A percentile compares a stretch with the other conserved stretches of the same genome.
phyloP scores from a whole-genome alignment of 2,113 vertebrate species.

The Centropus unirufus region DNA sequence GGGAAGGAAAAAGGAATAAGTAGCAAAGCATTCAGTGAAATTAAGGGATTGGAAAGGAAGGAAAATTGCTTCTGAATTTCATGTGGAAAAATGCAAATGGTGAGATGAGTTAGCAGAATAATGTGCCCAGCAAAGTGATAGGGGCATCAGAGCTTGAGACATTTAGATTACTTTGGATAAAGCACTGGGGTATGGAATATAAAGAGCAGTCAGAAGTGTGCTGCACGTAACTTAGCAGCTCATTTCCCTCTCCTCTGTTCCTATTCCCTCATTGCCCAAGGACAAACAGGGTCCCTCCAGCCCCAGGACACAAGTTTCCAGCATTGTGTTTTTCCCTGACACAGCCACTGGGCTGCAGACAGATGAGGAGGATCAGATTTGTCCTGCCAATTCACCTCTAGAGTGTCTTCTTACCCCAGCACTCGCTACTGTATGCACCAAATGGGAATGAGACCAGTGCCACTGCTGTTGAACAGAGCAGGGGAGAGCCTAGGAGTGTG shows the following conservation, averaged over 20 bases:
- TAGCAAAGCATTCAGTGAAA: neutral
- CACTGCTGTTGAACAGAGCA: neutral
- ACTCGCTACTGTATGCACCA: neutral
- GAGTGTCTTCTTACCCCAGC: neutral
- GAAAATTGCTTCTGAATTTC: constrained; percentile 9
- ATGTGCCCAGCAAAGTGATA: constrained; percentile 11
- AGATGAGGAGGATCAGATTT: neutral
- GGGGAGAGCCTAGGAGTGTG: neutral
- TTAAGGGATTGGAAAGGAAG: neutral
- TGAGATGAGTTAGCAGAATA: constrained; percentile 12
- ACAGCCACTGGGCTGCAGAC: neutral
- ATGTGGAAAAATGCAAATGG: neutral
- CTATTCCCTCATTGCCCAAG: neutral
- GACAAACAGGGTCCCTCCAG: neutral
- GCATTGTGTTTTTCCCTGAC: neutral
- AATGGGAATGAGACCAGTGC: rapidly evolving
- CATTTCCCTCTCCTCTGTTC: neutral
- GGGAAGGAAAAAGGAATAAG: neutral
- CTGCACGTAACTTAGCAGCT: constrained; percentile 5
- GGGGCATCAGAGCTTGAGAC: constrained; percentile 32
- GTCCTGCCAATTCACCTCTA: neutral
- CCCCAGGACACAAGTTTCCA: neutral
- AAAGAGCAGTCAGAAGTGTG: neutral
- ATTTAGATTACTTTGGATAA: constrained; percentile 49
- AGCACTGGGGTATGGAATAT: constrained; percentile 30